phyloP scores from a whole-genome alignment of 2,888 invertebrate species.

The Onchidella celtica region DNA sequence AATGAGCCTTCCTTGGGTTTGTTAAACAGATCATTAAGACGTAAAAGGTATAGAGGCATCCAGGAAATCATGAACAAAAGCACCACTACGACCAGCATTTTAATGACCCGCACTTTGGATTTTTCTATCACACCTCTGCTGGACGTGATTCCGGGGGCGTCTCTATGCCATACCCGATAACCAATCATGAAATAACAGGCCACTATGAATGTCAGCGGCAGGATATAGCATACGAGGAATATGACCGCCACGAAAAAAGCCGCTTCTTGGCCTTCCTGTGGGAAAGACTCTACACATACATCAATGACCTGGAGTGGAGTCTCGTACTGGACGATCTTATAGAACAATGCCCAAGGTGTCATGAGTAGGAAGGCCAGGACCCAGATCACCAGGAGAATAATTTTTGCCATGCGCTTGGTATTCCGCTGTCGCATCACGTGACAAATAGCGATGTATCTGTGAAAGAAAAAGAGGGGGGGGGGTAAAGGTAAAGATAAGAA shows the following conservation, averaged over 20 bases:
- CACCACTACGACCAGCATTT: constrained; percentile 95
- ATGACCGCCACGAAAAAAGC: constrained; percentile 94
- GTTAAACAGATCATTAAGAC: constrained; percentile 83
- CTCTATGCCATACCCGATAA: constrained; percentile 92
- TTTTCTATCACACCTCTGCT: constrained; percentile 83
- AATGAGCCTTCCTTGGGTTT: constrained; percentile 73
- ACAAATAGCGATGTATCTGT: constrained; percentile 98
- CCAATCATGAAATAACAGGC: constrained; percentile 95
- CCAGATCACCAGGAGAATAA: constrained; percentile 95
- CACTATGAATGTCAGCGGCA: constrained; percentile 94
- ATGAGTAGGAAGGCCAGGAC: constrained; percentile 91
- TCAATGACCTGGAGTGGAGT: constrained; percentile 45
- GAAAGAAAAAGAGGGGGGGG: constrained; percentile 90
- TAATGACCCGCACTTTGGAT: constrained; percentile 95
- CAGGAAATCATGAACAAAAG: constrained; percentile 95
- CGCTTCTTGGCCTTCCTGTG: constrained; percentile 84
- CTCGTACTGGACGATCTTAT: constrained; percentile 82
- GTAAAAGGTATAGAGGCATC: constrained; percentile 92
- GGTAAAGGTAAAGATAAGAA: neutral
- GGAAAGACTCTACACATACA: constrained; percentile 43
- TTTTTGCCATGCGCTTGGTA: constrained; percentile 91
- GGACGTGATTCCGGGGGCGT: constrained; percentile 90
- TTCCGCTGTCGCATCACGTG: constrained; percentile 95
- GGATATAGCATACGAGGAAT: constrained; percentile 92
- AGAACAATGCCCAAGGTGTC: constrained; percentile 94